Percentiles rank a stretch among this genome's conserved stretches.
These are phyloP conservation scores for Euphysa ruthae DNA, from an alignment of 30 jellyfish, hydroid and myxozoan species.

Conservation along the genomic window DNA sequence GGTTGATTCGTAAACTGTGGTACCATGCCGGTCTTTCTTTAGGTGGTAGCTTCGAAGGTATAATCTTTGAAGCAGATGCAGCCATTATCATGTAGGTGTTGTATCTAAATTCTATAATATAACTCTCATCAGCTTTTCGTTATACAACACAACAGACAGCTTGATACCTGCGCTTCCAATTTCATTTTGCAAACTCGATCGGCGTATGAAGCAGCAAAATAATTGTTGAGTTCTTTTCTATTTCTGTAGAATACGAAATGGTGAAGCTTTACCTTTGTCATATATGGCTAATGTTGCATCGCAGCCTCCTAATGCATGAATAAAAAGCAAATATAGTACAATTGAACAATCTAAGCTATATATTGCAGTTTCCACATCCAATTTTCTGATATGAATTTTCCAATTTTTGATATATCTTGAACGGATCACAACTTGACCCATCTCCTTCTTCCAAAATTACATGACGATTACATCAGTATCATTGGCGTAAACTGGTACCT, in stretches of 20 bases:
- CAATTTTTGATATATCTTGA: background rate
- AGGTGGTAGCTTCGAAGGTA: too few species aligned
- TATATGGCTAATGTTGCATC: slow-evolving; percentile 27
- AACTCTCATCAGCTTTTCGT: background rate
- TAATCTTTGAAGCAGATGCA: background rate
- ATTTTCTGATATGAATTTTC: background rate
- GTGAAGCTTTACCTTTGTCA: background rate
- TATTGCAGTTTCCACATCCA: background rate
- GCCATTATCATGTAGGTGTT: background rate
- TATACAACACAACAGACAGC: background rate
- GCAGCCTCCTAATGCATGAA: slow-evolving; percentile 32
- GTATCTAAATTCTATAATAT: background rate
- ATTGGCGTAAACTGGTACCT: background rate
- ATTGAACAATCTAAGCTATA: background rate
- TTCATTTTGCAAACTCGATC: background rate
- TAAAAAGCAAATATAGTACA: background rate
- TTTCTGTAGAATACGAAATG: background rate
- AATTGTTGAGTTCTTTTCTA: background rate
- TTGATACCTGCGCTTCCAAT: slow-evolving; percentile 2
- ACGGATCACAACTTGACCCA: background rate
- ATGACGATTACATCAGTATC: background rate
- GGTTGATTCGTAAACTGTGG: too few species aligned
- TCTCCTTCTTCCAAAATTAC: background rate
- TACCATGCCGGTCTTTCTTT: too few species aligned
- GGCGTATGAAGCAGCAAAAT: background rate